Conservation (phyloP, 1,140 invertebrate species). For the Carcinoscorpius rotundicauda region DNA sequence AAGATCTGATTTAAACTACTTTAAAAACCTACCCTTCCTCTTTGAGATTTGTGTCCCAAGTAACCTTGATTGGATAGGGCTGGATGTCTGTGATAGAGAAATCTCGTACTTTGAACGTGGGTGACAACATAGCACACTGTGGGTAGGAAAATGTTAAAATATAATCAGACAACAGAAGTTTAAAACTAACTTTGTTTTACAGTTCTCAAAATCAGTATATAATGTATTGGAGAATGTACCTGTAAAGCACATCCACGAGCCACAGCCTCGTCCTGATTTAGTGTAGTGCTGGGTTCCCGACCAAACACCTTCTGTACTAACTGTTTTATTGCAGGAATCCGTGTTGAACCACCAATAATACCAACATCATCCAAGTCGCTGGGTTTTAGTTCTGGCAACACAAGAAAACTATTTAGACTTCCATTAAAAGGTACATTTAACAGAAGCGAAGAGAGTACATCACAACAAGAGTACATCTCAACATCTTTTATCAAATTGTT, state of each 20-base stretch:
- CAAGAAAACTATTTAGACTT: no score
- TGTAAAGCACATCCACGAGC: slow-evolving; percentile 79
- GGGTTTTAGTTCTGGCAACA: slow-evolving; percentile 27
- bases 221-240: no score
- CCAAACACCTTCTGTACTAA: slow-evolving; percentile 45
- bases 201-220: no score
- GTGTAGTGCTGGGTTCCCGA: slow-evolving; percentile 77
- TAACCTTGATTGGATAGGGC: slow-evolving; percentile 55
- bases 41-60: slow-evolving; percentile 61
- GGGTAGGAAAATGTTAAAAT: no score
- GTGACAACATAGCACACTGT: slow-evolving; percentile 88
- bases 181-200: no score
- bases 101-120: slow-evolving; percentile 88
- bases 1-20: no score
- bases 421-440: no score
- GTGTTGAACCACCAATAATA: slow-evolving; percentile 86
- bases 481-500: no score
- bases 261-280: slow-evolving; percentile 97
- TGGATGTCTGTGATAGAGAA: slow-evolving; percentile 88
- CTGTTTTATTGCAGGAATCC: slow-evolving; percentile 84
- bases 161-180: no score
- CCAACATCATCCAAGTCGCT: slow-evolving; percentile 91
- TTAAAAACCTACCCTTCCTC: slow-evolving; percentile 40
- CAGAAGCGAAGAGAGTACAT: no score
- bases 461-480: no score